Conservation (phyloP, 2,888 invertebrate species). For the Hydraecia micacea region DNA sequence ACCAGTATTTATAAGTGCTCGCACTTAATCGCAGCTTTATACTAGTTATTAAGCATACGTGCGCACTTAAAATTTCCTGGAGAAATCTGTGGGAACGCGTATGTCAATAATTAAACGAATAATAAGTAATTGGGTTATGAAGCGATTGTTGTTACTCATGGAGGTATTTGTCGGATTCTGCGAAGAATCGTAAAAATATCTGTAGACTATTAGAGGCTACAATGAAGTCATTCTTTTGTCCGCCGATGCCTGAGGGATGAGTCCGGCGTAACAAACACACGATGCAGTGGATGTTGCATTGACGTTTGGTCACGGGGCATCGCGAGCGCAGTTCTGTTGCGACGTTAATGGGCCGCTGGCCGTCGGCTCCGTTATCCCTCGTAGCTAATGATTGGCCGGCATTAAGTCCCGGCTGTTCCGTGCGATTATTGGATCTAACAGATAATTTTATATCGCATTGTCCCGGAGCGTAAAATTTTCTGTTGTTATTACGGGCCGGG, state of each 20-base stretch:
- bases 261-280: slow-evolving; percentile 77
- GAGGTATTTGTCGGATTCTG: slow-evolving; percentile 68
- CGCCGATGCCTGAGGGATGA: slow-evolving; percentile 82
- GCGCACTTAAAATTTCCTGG: slow-evolving; percentile 78
- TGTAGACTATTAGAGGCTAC: slow-evolving; percentile 77
- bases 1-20: slow-evolving; percentile 87
- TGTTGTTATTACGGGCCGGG: slow-evolving; percentile 87
- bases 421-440: slow-evolving; percentile 91
- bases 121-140: slow-evolving; percentile 74
- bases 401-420: slow-evolving; percentile 89
- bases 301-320: slow-evolving; percentile 90
- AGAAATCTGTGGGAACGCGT: slow-evolving; percentile 79
- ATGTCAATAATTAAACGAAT: slow-evolving; percentile 78
- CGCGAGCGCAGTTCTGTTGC: slow-evolving; percentile 76
- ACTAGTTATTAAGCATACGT: slow-evolving; percentile 80
- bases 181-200: slow-evolving; percentile 80
- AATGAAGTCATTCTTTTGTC: slow-evolving; percentile 89
- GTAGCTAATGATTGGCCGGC: slow-evolving; percentile 90
- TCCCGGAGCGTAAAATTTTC: slow-evolving; percentile 90
- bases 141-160: slow-evolving; percentile 56
- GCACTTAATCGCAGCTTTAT: slow-evolving; percentile 83
- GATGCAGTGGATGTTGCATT: slow-evolving; percentile 82
- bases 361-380: slow-evolving; percentile 89
- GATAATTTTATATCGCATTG: slow-evolving; percentile 91
- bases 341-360: slow-evolving; percentile 83